A percentile compares a stretch with the other conserved stretches of the same genome.
Conservation (phyloP, 1,140 invertebrate species). For the Drosophila lowei region DNA sequence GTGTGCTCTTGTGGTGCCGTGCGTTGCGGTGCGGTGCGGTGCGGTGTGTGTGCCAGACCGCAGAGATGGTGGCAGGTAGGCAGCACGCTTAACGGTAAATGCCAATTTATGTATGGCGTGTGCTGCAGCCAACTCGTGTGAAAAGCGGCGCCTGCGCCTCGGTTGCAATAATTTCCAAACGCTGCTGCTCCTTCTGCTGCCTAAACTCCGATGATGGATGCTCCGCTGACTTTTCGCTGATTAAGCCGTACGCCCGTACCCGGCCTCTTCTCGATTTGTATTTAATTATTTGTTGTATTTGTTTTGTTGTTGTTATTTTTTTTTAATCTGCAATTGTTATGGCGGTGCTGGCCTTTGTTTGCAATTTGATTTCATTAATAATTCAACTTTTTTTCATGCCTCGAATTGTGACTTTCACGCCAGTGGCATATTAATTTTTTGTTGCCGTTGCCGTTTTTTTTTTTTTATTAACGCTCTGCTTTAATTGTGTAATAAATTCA, state of each 20-base stretch:
- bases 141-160: conserved; percentile 74
- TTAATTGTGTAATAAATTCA: conserved; percentile 79
- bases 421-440: conserved; percentile 66
- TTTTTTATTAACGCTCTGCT: conserved; percentile 12
- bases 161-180: conserved; percentile 30
- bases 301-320: conserved; percentile 16
- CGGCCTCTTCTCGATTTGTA: conserved; percentile 27
- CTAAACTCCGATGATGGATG: conserved; percentile 1
- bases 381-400: conserved; percentile 56
- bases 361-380: conserved; percentile 70
- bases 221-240: conserved; percentile 43
- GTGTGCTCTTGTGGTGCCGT: not conserved
- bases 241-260: conserved; percentile 47
- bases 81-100: conserved; percentile 54
- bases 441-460: conserved; percentile 17
- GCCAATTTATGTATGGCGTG: conserved; percentile 51
- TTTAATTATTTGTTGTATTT: conserved; percentile 38
- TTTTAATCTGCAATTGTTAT: conserved; percentile 35
- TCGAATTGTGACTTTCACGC: conserved; percentile 70
- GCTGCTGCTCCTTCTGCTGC: not conserved
- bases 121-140: conserved; percentile 66
- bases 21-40: not conserved
- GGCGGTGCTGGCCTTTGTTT: conserved; percentile 26
- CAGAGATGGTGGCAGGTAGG: conserved; percentile 11
- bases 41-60: conserved; percentile 12